Evolutionary conservation across 2,113 vertebrate species (phyloP).

Genomic region (Solea solea): DNA sequence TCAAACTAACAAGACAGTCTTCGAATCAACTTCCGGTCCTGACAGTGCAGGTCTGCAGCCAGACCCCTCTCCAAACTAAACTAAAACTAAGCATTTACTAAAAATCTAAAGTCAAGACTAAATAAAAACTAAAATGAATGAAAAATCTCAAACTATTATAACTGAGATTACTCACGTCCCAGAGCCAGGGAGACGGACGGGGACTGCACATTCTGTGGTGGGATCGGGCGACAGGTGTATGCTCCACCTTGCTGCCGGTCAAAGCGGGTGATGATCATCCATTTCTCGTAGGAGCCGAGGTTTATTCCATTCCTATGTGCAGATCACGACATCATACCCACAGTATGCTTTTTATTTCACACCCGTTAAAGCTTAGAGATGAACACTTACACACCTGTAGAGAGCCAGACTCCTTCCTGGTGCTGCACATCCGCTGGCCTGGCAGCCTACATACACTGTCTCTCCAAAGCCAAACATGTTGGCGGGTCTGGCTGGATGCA

Average conservation of each 20-base stretch:
- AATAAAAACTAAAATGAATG: neutral
- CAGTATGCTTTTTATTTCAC: neutral
- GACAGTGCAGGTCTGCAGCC: too few relatives aligned
- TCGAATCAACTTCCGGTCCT: too few relatives aligned
- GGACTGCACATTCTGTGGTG: constrained; percentile 80
- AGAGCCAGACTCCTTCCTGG: constrained; percentile 76
- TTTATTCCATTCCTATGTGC: constrained; percentile 73
- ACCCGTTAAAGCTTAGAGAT: neutral
- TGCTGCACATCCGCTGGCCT: constrained; percentile 79
- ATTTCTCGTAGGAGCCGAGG: constrained; percentile 75
- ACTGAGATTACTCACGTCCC: constrained; percentile 73
- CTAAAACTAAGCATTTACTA: too few relatives aligned
- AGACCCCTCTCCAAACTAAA: too few relatives aligned
- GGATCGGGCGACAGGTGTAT: constrained; percentile 79
- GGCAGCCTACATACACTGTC: constrained; percentile 80
- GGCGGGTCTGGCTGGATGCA: constrained; percentile 72
- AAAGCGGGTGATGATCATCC: constrained; percentile 78
- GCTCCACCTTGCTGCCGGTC: constrained; percentile 72
- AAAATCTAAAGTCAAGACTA: too few relatives aligned
- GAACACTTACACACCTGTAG: constrained; percentile 63
- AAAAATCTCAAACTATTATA: too few relatives aligned
- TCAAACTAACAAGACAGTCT: too few relatives aligned
- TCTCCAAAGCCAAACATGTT: constrained; percentile 80
- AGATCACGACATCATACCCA: neutral
- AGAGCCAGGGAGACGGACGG: constrained; percentile 66